A percentile compares a stretch with the other conserved stretches of the same genome.
Conservation (phyloP, 2,888 invertebrate genomes). For the Athripsodes cinereus region DNA sequence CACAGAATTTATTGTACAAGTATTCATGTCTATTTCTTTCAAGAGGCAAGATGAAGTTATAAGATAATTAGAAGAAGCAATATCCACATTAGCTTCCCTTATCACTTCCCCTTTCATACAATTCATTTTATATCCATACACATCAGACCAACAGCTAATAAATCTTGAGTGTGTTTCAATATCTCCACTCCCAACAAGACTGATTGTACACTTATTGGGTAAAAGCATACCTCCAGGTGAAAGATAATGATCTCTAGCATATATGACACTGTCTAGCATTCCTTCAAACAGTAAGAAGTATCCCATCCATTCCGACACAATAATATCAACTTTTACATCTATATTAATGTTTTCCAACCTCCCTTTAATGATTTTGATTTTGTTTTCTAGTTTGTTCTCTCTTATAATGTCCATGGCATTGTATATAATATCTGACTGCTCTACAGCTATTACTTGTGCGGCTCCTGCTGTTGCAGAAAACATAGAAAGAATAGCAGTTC, state of each 20-base stretch:
- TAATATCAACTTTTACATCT: slow-evolving; percentile 80
- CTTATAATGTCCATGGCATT: slow-evolving; percentile 93
- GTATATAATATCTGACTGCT: slow-evolving; percentile 93
- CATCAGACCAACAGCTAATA: slow-evolving; percentile 86
- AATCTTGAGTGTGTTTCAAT: slow-evolving; percentile 62
- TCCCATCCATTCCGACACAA: slow-evolving; percentile 99
- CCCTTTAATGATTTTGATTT: slow-evolving; percentile 76
- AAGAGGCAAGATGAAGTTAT: slow-evolving; percentile 61
- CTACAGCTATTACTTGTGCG: slow-evolving; percentile 82
- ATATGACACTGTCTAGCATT: slow-evolving; percentile 91
- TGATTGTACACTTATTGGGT: slow-evolving; percentile 80
- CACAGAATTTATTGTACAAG: slow-evolving; percentile 63
- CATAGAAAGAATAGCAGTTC: slow-evolving; percentile 96
- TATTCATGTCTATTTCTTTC: slow-evolving; percentile 69
- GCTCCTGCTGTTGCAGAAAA: slow-evolving; percentile 96
- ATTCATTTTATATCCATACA: slow-evolving; percentile 91
- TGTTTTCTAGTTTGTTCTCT: slow-evolving; percentile 69
- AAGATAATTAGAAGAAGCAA: slow-evolving; percentile 51
- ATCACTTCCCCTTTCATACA: slow-evolving; percentile 82
- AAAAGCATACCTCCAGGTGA: slow-evolving; percentile 69
- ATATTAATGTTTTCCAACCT: slow-evolving; percentile 77
- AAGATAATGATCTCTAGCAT: slow-evolving; percentile 78
- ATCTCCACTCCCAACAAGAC: slow-evolving; percentile 75
- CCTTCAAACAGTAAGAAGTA: slow-evolving; percentile 95
- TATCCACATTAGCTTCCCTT: slow-evolving; percentile 58